Percentiles rank a stretch among this genome's conserved stretches.
Conservation (phyloP, 2,888 invertebrate species). For the Drosophila antonietae region DNA sequence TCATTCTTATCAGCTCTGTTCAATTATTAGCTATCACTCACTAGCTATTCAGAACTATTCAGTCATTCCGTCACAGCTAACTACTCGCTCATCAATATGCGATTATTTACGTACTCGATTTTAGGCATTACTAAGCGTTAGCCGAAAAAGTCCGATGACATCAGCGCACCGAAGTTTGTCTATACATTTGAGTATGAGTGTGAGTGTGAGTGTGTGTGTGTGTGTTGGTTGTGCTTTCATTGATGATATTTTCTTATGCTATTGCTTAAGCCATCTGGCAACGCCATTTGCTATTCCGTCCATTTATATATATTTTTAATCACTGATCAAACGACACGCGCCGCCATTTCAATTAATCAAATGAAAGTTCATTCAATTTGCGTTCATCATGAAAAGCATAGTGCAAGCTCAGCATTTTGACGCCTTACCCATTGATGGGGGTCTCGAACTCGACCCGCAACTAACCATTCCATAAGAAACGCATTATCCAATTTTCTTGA, state of each 20-base stretch:
- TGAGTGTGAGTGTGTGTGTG: too few species aligned
- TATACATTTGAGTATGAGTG: neutral
- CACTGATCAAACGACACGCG: conserved; percentile 29
- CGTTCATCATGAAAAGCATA: conserved; percentile 10
- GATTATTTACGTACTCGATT: conserved; percentile 6
- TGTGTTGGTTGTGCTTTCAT: neutral
- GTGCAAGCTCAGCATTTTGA: conserved; percentile 20
- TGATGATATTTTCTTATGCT: neutral
- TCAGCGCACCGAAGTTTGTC: conserved; percentile 34
- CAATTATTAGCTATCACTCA: neutral
- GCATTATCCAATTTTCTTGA: neutral
- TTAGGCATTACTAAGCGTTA: conserved; percentile 1
- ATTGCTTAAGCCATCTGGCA: conserved; percentile 22
- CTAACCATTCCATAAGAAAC: neutral
- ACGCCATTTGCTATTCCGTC: conserved; percentile 29
- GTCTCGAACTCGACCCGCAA: neutral
- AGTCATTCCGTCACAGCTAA: neutral
- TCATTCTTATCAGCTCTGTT: neutral
- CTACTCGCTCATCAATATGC: conserved; percentile 8
- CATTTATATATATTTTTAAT: neutral
- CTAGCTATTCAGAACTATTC: neutral
- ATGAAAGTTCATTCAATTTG: conserved; percentile 27
- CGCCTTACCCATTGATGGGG: neutral
- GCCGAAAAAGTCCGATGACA: conserved; percentile 44
- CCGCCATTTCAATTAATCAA: conserved; percentile 40